phyloP scores from a whole-genome alignment of 2,113 vertebrate genomes.

The Myodes glareolus region DNA sequence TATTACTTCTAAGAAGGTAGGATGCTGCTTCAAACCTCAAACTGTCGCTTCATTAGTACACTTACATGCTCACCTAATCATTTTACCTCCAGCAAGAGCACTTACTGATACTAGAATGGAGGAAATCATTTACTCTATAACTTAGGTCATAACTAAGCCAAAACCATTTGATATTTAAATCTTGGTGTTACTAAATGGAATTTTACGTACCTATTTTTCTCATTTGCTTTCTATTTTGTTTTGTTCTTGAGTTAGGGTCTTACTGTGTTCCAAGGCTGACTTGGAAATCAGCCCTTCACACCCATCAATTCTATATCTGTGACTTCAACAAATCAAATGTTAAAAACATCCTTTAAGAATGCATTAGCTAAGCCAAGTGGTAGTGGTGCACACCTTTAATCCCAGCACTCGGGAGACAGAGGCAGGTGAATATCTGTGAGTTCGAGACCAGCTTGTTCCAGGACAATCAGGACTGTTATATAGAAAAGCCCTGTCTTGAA shows the following conservation, averaged over 20 bases:
- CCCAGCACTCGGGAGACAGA: not conserved
- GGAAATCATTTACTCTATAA: not conserved
- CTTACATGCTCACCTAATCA: not conserved
- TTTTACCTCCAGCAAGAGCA: constrained; percentile 28
- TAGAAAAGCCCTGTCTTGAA: not conserved
- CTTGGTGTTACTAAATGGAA: constrained; percentile 25
- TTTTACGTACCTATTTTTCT: not conserved
- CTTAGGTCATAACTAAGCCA: constrained; percentile 9
- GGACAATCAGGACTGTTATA: not conserved
- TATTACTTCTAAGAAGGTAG: constrained; percentile 23
- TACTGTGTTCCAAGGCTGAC: not conserved
- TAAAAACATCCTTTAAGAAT: not conserved
- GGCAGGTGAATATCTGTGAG: not conserved
- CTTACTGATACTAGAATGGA: constrained; percentile 18
- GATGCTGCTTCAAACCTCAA: constrained; percentile 14
- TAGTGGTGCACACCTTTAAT: not conserved
- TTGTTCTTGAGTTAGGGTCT: not conserved
- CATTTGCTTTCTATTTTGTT: not conserved
- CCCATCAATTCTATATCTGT: not conserved
- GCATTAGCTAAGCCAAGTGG: not conserved
- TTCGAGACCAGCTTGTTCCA: not conserved
- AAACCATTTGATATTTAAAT: constrained; percentile 48
- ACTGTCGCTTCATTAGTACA: not conserved
- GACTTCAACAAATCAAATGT: not conserved
- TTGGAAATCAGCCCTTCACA: not conserved